phyloP scores from a whole-genome alignment of 2,113 vertebrate species.

The Myrmecobius fasciatus region DNA sequence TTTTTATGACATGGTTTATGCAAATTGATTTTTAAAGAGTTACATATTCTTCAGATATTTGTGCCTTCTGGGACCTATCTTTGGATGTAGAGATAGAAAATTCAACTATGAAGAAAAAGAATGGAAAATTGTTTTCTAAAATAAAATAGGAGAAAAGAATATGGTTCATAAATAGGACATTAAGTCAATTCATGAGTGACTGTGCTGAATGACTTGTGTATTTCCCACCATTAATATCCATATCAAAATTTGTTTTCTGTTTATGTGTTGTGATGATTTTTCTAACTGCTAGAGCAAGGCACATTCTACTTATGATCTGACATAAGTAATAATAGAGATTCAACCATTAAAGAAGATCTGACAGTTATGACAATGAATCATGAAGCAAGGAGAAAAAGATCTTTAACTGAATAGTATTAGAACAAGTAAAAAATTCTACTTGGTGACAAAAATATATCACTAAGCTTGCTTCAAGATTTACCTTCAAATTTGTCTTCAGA shows the following conservation, averaged over 20 bases:
- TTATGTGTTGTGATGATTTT: neutral
- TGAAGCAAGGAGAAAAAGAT: neutral
- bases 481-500: neutral
- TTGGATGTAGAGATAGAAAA: neutral
- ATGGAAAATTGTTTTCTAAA: neutral
- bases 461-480: neutral
- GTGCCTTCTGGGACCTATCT: neutral
- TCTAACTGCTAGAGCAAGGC: neutral
- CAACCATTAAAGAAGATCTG: neutral
- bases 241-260: slow-evolving; percentile 1
- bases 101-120: neutral
- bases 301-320: neutral
- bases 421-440: neutral
- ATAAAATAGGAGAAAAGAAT: neutral
- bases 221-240: neutral
- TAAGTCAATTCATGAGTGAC: neutral
- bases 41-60: neutral
- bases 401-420: neutral
- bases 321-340: slow-evolving; percentile 1
- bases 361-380: neutral
- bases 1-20: neutral
- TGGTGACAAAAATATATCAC: neutral
- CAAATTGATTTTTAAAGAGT: neutral
- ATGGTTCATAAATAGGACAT: neutral
- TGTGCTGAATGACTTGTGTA: neutral